phyloP scores from a whole-genome alignment of 2,888 invertebrate genomes.

The Polydrusus tereticollis region DNA sequence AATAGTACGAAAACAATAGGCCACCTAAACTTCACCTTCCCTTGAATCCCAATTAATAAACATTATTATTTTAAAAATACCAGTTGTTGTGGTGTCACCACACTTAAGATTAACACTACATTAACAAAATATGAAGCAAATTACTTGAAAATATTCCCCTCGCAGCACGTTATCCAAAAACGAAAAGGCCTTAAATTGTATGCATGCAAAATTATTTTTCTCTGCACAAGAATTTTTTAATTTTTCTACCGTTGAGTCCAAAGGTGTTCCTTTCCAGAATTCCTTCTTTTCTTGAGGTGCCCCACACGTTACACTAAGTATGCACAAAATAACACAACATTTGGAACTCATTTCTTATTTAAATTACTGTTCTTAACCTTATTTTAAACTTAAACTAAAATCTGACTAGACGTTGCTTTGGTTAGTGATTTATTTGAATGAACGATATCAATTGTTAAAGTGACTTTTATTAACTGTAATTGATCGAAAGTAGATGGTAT shows the following conservation, averaged over 20 bases:
- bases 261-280: constrained; percentile 79
- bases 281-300: constrained; percentile 68
- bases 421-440: constrained; percentile 25
- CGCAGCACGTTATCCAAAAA: constrained; percentile 78
- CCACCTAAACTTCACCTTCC: no score
- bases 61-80: no score
- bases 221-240: constrained; percentile 82
- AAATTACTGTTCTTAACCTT: background rate
- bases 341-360: constrained; percentile 25
- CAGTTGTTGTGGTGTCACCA: no score
- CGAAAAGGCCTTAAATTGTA: constrained; percentile 85
- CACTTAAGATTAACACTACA: no score
- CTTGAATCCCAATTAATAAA: no score
- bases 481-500: constrained; percentile 34
- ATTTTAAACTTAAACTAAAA: constrained; percentile 11
- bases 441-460: constrained; percentile 17
- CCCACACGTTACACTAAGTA: constrained; percentile 35
- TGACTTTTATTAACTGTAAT: constrained; percentile 50
- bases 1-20: no score
- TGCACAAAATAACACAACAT: constrained; percentile 40
- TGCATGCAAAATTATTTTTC: constrained; percentile 83
- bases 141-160: constrained; percentile 72
- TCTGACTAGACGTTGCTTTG: constrained; percentile 46
- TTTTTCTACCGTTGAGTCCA: constrained; percentile 78
- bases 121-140: constrained; percentile 8